Conservation (phyloP, 1,140 invertebrate genomes). For the Tetraneura akinire region DNA sequence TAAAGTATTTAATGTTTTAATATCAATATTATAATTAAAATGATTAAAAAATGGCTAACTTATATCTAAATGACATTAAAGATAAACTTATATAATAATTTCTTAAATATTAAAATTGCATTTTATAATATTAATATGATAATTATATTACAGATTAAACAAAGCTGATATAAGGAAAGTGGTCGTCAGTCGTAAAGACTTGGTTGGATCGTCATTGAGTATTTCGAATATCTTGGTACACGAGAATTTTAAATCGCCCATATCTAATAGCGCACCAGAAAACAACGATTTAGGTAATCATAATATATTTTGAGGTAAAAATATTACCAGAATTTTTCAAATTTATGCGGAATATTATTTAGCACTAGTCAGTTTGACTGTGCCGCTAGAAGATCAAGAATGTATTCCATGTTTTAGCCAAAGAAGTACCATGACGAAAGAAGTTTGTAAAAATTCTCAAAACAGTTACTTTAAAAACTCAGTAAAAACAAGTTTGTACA, state of each 20-base stretch:
- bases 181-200: constrained; percentile 31
- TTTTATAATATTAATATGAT: too few species aligned
- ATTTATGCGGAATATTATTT: background rate
- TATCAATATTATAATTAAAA: too few species aligned
- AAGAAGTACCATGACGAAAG: background rate
- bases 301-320: background rate
- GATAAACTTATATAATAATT: too few species aligned
- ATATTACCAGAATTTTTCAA: background rate
- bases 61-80: too few species aligned
- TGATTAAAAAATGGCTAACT: too few species aligned
- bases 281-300: constrained; percentile 35
- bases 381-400: background rate
- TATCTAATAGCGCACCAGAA: constrained; percentile 42
- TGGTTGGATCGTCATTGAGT: background rate
- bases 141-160: constrained; percentile 51
- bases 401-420: constrained; percentile 14
- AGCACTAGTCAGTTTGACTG: constrained; percentile 26
- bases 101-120: too few species aligned
- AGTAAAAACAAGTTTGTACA: constrained; percentile 14
- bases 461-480: background rate
- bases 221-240: constrained; percentile 54
- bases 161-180: constrained; percentile 53
- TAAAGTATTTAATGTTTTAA: too few species aligned
- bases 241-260: constrained; percentile 52
- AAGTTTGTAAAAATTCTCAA: constrained; percentile 35